Base-by-base conservation (phyloP, 37 sponge, comb jelly and placozoan genomes). In the Diacarnus erythraeanus region DNA sequence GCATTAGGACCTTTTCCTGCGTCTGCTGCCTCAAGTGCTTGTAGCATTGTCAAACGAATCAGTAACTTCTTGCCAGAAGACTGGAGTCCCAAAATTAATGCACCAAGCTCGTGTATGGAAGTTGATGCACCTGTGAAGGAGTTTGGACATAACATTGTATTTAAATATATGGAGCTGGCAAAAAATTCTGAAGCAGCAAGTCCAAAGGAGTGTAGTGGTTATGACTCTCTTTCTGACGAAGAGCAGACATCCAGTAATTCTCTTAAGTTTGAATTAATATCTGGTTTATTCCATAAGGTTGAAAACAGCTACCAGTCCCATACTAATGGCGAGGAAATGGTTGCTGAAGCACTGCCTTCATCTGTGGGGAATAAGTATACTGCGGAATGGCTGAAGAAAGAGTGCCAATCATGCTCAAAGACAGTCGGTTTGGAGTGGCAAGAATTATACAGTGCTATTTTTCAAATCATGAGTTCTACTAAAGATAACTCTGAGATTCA, bases 1-100 rank as follows among this genome's bases (percentile, higher is more conserved):
- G 75, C 77, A 8, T 56, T 92, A 29, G 92, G 92, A 23, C 92
- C 92, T 9, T 92, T 63, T 33, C 92, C 92, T 2, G 92, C 92
- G 0, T 86, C 84, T 27, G 81, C 75, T 40, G 92, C 88, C 59
- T 64, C 63, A 38, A 83, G 64, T 21, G 77, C 81, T 1, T 84
- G 77, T 71, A 35, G 26, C 18, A 43, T 57, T 20, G 84, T 92
- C 23, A 67, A 75, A 26, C 66, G 65, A 29, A 76, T 92, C 18
- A 18, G 73, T 42, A 51, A 41, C 34, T 71, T 41, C 47, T 25
- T 71, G 27, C 82, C 88, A 0, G 73, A 75, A 26, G 26, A 29
- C 21, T 38, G 40, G 42, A 25, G 8, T 3, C 18, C 51, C 51
- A 47, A 47, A 20, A 18, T 69, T 47, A 47, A 71, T 3, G 54